Evolutionary conservation across 2,797 vertebrate genomes (phyloP).

Genomic region (Rhynchotus rufescens): DNA sequence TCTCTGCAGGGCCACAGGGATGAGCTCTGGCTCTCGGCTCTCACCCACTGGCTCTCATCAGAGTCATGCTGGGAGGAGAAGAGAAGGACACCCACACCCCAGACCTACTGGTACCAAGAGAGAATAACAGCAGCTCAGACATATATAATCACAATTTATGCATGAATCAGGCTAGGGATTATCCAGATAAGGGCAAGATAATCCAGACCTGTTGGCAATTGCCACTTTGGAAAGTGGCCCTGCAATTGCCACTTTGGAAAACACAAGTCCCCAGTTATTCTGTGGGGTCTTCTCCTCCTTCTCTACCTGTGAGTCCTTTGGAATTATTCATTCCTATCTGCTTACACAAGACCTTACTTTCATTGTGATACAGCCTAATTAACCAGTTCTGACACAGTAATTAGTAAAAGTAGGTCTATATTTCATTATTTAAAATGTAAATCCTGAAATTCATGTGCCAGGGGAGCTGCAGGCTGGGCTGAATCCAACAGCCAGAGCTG

Average conservation of each 20-base stretch:
- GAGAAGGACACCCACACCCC: no score
- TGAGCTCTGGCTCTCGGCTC: no score
- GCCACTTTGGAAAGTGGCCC: not conserved
- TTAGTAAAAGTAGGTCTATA: not conserved
- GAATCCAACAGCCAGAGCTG: not conserved
- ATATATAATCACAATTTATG: not conserved
- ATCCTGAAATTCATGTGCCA: not conserved
- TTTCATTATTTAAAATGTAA: not conserved
- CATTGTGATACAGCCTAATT: not conserved
- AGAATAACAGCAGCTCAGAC: not conserved
- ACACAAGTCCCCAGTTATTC: not conserved
- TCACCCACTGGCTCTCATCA: not conserved
- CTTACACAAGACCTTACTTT: not conserved
- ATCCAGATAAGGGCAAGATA: not conserved
- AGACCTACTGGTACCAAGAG: not conserved
- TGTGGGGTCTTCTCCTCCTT: not conserved
- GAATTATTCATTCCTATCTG: not conserved
- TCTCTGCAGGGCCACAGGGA: rapidly evolving
- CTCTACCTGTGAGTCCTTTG: not conserved
- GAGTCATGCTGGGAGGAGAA: rapidly evolving
- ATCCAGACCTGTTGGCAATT: not conserved
- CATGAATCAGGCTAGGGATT: not conserved
- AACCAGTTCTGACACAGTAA: not conserved
- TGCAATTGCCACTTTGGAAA: not conserved
- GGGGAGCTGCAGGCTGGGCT: not conserved